Evolutionary conservation across 2,888 invertebrate genomes (phyloP).

Genomic region (Anthoptus insignis): DNA sequence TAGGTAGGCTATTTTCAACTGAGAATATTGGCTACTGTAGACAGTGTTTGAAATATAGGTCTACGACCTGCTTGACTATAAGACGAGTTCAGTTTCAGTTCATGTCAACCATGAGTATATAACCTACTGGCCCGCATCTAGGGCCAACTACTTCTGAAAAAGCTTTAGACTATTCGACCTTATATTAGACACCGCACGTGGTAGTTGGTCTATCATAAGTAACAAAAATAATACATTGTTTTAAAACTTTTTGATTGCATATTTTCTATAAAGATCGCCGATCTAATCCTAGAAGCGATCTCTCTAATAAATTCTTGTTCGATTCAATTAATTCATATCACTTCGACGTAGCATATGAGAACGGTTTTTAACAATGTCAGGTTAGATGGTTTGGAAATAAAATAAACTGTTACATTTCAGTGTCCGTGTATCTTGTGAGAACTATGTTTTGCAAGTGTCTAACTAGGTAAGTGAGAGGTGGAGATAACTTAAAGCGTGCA

Average conservation of each 20-base stretch:
- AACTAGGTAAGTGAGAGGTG: conserved; percentile 4
- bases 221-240: not conserved
- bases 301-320: not conserved
- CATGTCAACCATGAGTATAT: no score
- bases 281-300: not conserved
- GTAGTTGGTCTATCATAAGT: no score
- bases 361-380: not conserved
- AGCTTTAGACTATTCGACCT: no score
- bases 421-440: not conserved
- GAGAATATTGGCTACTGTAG: not conserved
- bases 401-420: not conserved
- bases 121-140: no score
- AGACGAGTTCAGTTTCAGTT: no score
- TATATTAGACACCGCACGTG: no score
- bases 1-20: not conserved
- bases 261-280: not conserved
- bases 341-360: not conserved
- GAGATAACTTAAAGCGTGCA: not conserved
- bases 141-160: no score
- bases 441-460: not conserved
- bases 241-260: not conserved
- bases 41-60: not conserved
- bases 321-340: not conserved
- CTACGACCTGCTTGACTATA: no score
- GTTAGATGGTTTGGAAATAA: not conserved